Evolutionary conservation across 2,888 invertebrate species (phyloP), one percentile per base, ranked within the genome.

Genomic region (Noctua comes): DNA sequence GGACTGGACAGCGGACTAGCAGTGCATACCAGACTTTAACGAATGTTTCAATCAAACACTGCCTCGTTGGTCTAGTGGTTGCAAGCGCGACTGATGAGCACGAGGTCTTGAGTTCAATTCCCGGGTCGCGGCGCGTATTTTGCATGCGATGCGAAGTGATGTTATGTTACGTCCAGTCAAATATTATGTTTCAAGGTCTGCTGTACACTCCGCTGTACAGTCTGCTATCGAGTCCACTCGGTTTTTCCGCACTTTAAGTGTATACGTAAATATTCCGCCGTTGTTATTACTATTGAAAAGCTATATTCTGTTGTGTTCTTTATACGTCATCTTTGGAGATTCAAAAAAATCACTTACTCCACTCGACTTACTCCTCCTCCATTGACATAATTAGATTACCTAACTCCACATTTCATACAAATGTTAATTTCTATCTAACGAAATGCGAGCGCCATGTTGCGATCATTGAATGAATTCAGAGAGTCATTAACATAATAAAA

Each of bases 391-490:
- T 77, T 68, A 68, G 43, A 78, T 74, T 73, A 76, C 27, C 13
- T 64, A 77, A 68, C 36, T 83, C 68, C 68, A 82, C 40, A 74
- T 72, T 82, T 79, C 79, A 76, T 77, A 82, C 77, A 88, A 78
- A 75, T 80, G 72, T 82, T 82, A 78, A 77, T 78, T 72, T 54
- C 75, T 80, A 82, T 84, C 64, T 77, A 89, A 83, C 77, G 59
- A 76, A 51, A 54, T 73, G 40, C 69, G 68, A 73, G 31, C 72
- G 36, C 73, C 78, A 72, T 31, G 71, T 73, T 73, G 36, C 64
- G 51, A 77, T 69, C 46, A 83, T 76, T 82, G 72, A 70, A 82
- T 75, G 27, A 76, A 88, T 82, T 77, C 43, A 64, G 16, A 59
- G 59, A 64, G n/a, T 65, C 13, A 82, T 79, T 86, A 77, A 69